Evolutionary conservation across 92 coral and sea anemone genomes (phyloP).

Genomic region (Phenganax subtilis): DNA sequence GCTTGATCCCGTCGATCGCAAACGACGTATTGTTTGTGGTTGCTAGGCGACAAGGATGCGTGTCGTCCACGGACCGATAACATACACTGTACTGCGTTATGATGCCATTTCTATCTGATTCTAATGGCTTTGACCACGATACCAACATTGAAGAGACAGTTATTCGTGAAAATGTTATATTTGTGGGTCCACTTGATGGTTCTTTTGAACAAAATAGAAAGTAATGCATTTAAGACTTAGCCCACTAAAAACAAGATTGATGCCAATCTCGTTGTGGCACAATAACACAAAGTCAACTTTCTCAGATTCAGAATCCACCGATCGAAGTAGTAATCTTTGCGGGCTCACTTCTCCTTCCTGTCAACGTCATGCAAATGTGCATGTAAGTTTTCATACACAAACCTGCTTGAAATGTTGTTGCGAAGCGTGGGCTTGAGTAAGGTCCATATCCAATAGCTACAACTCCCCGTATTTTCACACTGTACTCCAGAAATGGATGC

Average conservation of each 20-base stretch:
- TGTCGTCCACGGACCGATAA: neutral
- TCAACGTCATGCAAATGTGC: no score
- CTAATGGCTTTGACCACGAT: neutral
- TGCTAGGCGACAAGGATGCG: neutral
- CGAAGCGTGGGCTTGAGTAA: neutral
- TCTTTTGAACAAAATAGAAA: neutral
- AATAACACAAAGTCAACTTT: no score
- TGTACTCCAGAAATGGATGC: slow-evolving; percentile 12
- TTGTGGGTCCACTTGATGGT: slow-evolving; percentile 21
- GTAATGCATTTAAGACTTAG: no score
- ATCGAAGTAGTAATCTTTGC: no score
- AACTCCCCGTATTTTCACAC: slow-evolving; percentile 11
- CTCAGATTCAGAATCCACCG: no score
- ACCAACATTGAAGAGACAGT: neutral
- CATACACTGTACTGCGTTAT: slow-evolving; percentile 15
- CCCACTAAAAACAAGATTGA: no score
- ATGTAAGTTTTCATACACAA: neutral
- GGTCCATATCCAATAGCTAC: slow-evolving; percentile 29
- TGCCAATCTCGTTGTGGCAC: no score
- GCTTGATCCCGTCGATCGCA: neutral
- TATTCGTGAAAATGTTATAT: neutral
- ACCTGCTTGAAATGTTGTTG: slow-evolving; percentile 21
- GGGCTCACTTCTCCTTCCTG: no score
- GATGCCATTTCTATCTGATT: slow-evolving; percentile 21
- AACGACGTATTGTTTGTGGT: neutral